Percentiles rank a stretch among this genome's conserved stretches.
Conservation (phyloP, 2,888 invertebrate species). For the Limnephilus lunatus region DNA sequence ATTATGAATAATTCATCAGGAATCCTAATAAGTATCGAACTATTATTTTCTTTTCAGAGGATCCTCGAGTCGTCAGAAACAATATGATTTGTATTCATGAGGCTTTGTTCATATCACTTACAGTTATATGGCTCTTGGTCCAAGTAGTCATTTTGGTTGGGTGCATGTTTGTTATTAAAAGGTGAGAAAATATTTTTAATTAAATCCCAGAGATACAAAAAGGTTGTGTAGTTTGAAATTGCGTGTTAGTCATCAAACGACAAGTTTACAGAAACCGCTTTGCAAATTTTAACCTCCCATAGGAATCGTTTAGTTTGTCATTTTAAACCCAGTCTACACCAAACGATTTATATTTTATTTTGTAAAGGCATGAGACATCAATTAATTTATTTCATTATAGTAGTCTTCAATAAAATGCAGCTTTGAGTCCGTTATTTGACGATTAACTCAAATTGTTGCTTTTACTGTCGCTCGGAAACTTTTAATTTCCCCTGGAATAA, state of each 20-base stretch:
- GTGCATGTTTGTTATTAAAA: constrained; percentile 77
- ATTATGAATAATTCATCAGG: neutral
- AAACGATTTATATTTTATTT: neutral
- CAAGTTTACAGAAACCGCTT: neutral
- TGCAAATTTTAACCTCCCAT: no score
- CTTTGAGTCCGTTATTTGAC: neutral
- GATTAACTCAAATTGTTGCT: neutral
- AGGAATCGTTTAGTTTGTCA: neutral
- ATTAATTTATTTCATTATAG: neutral
- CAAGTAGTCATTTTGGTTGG: constrained; percentile 77
- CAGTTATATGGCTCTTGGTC: constrained; percentile 80
- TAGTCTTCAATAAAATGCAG: neutral
- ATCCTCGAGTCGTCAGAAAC: constrained; percentile 67
- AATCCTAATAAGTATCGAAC: neutral
- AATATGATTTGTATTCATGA: constrained; percentile 80
- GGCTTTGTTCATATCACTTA: constrained; percentile 80
- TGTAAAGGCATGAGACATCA: neutral
- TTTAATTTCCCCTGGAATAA: neutral
- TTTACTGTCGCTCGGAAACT: neutral
- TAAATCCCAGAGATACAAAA: neutral
- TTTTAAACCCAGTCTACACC: neutral
- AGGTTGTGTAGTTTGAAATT: neutral
- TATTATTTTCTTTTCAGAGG: constrained; percentile 66
- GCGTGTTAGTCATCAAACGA: neutral
- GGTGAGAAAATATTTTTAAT: constrained; percentile 68